These are phyloP conservation scores for Brotula barbata DNA, from an alignment of 2,797 vertebrate genomes.

Conservation along the genomic window DNA sequence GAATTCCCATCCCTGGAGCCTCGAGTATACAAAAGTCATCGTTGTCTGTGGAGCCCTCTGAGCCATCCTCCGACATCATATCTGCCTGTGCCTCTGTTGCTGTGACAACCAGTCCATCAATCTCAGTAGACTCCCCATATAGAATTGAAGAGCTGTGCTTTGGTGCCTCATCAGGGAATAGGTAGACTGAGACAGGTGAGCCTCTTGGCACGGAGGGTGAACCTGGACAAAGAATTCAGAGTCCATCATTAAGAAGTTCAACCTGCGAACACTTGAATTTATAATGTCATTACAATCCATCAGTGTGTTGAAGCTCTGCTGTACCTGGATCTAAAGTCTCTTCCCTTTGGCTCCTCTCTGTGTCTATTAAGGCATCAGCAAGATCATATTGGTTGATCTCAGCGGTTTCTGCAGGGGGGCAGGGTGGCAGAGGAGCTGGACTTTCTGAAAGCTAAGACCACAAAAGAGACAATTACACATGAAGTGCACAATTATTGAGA, in stretches of 20 bases:
- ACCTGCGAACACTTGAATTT: no score
- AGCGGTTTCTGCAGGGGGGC: slow-evolving; percentile 86
- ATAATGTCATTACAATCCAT: background rate
- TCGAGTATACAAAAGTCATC: slow-evolving; percentile 95
- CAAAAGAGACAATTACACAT: slow-evolving; percentile 23
- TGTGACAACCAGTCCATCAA: slow-evolving; percentile 68
- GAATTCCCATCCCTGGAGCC: slow-evolving; percentile 90
- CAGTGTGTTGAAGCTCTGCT: background rate
- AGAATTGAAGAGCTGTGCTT: slow-evolving; percentile 55
- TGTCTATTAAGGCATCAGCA: slow-evolving; percentile 90
- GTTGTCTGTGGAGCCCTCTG: slow-evolving; percentile 84
- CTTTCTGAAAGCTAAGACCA: slow-evolving; percentile 79
- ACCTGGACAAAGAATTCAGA: slow-evolving; percentile 50
- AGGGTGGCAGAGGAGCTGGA: slow-evolving; percentile 79
- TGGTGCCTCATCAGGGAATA: slow-evolving; percentile 87
- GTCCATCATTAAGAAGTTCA: background rate
- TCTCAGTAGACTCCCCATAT: slow-evolving; percentile 66
- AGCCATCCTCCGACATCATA: slow-evolving; percentile 78
- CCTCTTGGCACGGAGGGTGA: slow-evolving; percentile 74
- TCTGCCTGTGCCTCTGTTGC: slow-evolving; percentile 76
- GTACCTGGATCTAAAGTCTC: slow-evolving; percentile 71
- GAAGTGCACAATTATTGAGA: background rate
- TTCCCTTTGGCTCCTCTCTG: slow-evolving; percentile 81
- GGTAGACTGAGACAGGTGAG: slow-evolving; percentile 87
- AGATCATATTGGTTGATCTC: slow-evolving; percentile 93